Percentiles rank a stretch among this genome's conserved stretches.
Conservation (phyloP, 2,888 invertebrate species). For the Drosophila multiciliata region DNA sequence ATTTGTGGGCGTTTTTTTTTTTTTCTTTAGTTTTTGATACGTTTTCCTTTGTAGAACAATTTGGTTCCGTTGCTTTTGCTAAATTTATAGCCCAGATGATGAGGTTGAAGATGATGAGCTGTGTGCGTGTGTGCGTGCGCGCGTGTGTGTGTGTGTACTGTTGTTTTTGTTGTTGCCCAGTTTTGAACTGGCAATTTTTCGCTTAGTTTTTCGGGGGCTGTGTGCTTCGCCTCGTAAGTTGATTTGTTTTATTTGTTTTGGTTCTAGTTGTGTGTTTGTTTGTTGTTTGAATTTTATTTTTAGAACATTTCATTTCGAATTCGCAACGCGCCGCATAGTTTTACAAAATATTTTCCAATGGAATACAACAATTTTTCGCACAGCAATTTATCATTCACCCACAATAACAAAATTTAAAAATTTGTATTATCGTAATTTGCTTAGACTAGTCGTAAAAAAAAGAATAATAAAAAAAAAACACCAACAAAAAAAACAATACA, state of each 20-base stretch:
- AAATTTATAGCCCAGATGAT: slow-evolving; percentile 65
- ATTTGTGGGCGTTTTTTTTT: slow-evolving; percentile 27
- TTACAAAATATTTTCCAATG: slow-evolving; percentile 59
- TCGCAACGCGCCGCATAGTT: slow-evolving; percentile 74
- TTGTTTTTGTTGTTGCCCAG: slow-evolving; percentile 36
- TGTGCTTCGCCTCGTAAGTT: slow-evolving; percentile 34
- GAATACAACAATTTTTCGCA: slow-evolving; percentile 28
- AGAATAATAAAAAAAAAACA: slow-evolving; percentile 17
- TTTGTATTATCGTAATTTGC: slow-evolving; percentile 17
- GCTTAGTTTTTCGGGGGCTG: slow-evolving; percentile 25
- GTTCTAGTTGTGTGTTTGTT: slow-evolving; percentile 53
- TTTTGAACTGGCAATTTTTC: slow-evolving; percentile 32
- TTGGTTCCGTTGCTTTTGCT: slow-evolving; percentile 47
- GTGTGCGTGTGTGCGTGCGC: background rate
- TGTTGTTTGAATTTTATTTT: slow-evolving; percentile 71
- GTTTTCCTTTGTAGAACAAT: slow-evolving; percentile 27
- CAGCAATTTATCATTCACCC: slow-evolving; percentile 56
- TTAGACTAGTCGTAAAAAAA: slow-evolving; percentile 1
- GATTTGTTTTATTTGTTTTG: slow-evolving; percentile 29
- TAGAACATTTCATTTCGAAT: slow-evolving; percentile 71
- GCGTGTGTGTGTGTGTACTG: background rate
- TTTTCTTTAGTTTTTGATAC: slow-evolving; percentile 15
- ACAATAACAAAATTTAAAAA: slow-evolving; percentile 11
- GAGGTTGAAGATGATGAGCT: slow-evolving; percentile 41
- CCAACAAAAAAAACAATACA: slow-evolving; percentile 4